These are phyloP conservation scores for Notamacropus eugenii DNA, from an alignment of 2,797 vertebrate genomes.

Conservation along the genomic window DNA sequence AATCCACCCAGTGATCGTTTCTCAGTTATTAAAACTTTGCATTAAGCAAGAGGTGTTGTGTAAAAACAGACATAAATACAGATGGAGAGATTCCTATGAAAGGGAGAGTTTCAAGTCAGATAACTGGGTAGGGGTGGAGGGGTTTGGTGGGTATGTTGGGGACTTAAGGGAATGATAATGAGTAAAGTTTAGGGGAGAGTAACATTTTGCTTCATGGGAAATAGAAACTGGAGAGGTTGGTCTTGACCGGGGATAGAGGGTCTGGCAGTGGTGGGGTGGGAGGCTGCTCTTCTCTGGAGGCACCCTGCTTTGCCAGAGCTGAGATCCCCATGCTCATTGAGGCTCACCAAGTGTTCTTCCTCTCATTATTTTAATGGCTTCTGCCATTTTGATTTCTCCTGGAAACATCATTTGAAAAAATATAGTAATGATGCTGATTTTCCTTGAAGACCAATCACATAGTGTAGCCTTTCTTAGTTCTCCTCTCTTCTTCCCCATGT, in stretches of 20 bases:
- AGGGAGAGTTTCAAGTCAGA: constrained; percentile 34
- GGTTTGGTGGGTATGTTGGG: background rate
- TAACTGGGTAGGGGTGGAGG: background rate
- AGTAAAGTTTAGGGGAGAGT: rapidly evolving
- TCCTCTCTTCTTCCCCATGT: background rate
- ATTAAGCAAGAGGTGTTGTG: constrained; percentile 63
- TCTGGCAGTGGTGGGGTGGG: background rate
- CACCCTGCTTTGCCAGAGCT: background rate
- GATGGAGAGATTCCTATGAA: constrained; percentile 19
- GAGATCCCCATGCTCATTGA: background rate
- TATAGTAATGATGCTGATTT: rapidly evolving
- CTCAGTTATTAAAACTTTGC: constrained; percentile 77
- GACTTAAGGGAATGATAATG: background rate
- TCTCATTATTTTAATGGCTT: background rate
- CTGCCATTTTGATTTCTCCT: constrained; percentile 1
- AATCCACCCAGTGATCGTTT: constrained; percentile 71
- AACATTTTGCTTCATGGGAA: background rate
- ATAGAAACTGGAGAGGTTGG: background rate
- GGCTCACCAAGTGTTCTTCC: background rate
- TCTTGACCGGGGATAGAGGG: background rate
- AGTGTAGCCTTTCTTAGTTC: background rate
- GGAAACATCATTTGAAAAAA: background rate
- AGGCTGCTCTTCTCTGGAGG: background rate
- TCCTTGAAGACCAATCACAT: background rate
- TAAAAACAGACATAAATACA: constrained; percentile 47